Percentiles rank a stretch among this genome's conserved stretches.
phyloP scores from a whole-genome alignment of 2,113 vertebrate genomes.

The Chlamydotis undulata region DNA sequence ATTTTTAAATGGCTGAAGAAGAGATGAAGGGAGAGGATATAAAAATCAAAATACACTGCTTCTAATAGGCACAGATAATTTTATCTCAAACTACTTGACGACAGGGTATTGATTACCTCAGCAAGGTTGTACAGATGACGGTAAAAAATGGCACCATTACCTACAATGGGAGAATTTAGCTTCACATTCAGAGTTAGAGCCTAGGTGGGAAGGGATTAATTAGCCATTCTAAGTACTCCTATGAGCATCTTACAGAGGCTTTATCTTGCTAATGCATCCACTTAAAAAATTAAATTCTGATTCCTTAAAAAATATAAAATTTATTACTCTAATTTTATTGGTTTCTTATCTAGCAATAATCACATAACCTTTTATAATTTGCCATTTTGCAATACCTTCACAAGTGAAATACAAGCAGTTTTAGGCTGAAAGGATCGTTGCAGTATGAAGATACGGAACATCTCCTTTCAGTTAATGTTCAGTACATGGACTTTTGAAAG shows the following conservation, averaged over 20 bases:
- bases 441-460: not conserved
- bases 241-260: not conserved
- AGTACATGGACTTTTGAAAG: not conserved
- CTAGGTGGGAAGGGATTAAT: not conserved
- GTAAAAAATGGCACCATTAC: not conserved
- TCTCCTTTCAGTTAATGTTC: not conserved
- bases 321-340: not conserved
- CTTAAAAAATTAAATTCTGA: not conserved
- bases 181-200: not conserved
- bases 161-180: not conserved
- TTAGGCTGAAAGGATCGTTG: not conserved
- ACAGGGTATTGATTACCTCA: not conserved
- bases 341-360: not conserved
- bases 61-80: not conserved
- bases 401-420: not conserved
- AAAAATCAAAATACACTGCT: not conserved
- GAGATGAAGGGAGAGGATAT: not conserved
- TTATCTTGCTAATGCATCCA: not conserved
- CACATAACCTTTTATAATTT: accelerated
- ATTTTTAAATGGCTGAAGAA: not conserved
- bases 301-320: not conserved
- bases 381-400: not conserved
- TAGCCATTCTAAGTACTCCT: not conserved
- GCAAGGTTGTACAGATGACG: not conserved
- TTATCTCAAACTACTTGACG: not conserved